Evolutionary conservation across 1,140 invertebrate genomes (phyloP).

Genomic region (Pseudomyrmex dendroicus): DNA sequence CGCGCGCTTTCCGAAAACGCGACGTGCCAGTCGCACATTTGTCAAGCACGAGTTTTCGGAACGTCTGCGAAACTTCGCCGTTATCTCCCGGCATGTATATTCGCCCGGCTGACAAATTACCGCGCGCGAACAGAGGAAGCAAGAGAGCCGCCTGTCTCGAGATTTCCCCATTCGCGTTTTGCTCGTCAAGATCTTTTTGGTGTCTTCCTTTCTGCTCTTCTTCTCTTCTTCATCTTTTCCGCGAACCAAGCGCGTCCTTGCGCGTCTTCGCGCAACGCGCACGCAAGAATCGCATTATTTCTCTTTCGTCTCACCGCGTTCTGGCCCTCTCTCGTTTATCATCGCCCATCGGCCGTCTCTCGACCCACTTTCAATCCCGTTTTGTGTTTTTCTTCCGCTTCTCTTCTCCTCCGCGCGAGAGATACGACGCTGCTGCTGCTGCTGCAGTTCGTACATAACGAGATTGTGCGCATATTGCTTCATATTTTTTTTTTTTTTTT

Average conservation of each 20-base stretch:
- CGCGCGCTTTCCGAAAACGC: constrained; percentile 38
- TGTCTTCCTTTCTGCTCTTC: background rate
- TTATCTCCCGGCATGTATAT: constrained; percentile 69
- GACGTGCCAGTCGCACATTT: constrained; percentile 60
- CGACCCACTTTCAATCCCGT: constrained; percentile 65
- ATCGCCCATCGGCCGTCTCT: constrained; percentile 39
- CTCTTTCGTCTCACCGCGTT: constrained; percentile 38
- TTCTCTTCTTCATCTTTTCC: constrained; percentile 2
- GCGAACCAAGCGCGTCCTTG: constrained; percentile 35
- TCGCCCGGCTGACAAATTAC: constrained; percentile 74
- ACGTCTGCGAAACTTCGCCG: constrained; percentile 70
- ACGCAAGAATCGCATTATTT: constrained; percentile 74
- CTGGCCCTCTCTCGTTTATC: constrained; percentile 63
- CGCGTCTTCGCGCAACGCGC: constrained; percentile 48
- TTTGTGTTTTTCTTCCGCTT: background rate
- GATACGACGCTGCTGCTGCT: background rate
- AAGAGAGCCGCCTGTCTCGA: constrained; percentile 23
- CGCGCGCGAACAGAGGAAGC: constrained; percentile 31
- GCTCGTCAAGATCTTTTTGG: constrained; percentile 6
- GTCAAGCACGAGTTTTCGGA: constrained; percentile 60
- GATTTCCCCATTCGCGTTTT: constrained; percentile 45
- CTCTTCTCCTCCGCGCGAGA: constrained; percentile 30
- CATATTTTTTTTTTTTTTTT: background rate
- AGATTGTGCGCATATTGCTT: background rate
- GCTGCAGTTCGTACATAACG: background rate